A percentile compares a stretch with the other conserved stretches of the same genome.
These are phyloP conservation scores for Gerosis bhagava DNA, from an alignment of 2,888 invertebrate genomes.

Conservation along the genomic window DNA sequence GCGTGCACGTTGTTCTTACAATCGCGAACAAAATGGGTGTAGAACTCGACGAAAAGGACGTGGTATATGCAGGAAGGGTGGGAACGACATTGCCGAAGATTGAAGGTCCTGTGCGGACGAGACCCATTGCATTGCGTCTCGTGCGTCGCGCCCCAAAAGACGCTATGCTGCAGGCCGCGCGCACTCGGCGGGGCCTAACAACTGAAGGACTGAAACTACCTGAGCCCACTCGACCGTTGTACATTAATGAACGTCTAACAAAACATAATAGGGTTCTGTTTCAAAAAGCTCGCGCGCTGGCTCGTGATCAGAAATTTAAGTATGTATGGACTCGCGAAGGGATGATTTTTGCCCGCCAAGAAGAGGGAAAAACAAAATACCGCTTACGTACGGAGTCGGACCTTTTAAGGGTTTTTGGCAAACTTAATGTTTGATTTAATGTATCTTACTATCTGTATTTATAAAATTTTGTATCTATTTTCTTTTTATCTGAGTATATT, in stretches of 20 bases:
- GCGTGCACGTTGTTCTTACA: background rate
- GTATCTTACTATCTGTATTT: background rate
- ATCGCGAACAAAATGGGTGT: slow-evolving; percentile 4
- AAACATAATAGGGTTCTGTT: background rate
- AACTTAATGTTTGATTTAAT: background rate
- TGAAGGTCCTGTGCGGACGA: background rate
- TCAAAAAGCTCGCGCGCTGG: background rate
- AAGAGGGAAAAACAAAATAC: background rate
- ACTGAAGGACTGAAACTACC: slow-evolving; percentile 1
- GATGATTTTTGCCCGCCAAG: slow-evolving; percentile 1
- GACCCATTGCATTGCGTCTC: background rate
- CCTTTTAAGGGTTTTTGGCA: background rate
- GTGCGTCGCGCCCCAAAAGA: background rate
- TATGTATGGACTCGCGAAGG: slow-evolving; percentile 1
- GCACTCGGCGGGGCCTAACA: background rate
- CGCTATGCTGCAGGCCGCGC: background rate
- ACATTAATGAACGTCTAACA: background rate
- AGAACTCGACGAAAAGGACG: background rate
- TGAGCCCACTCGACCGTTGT: background rate
- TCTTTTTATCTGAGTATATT: background rate
- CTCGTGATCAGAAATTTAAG: background rate
- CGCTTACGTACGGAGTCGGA: background rate
- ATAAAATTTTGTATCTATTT: no score
- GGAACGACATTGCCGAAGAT: background rate
- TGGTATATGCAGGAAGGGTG: background rate